These are phyloP conservation scores for Cephalophus harveyi DNA, from an alignment of 2,113 vertebrate genomes.

Conservation along the genomic window DNA sequence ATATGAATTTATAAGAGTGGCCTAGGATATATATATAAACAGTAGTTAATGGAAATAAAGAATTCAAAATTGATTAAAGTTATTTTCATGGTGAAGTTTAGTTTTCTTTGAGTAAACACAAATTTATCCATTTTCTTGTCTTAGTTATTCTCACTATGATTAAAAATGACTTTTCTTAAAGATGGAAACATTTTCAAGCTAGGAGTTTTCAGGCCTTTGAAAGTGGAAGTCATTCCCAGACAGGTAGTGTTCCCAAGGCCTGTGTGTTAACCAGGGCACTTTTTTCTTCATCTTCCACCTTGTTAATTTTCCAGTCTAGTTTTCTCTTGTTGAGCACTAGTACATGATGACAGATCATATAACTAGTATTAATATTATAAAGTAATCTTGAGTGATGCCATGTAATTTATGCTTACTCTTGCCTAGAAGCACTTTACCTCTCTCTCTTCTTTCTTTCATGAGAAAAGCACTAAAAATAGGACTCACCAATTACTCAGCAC, in stretches of 20 bases:
- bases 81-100: neutral
- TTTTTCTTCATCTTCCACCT: conserved; percentile 27
- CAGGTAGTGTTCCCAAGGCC: neutral
- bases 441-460: neutral
- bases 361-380: conserved; percentile 34
- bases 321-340: conserved; percentile 38
- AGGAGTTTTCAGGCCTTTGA: neutral
- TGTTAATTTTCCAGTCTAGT: conserved; percentile 44
- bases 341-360: conserved; percentile 45
- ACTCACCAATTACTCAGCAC: neutral
- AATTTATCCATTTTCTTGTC: neutral
- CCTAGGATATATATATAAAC: neutral
- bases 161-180: neutral
- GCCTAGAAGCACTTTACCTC: conserved; percentile 42
- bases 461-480: conserved; percentile 24
- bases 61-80: neutral
- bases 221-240: neutral
- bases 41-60: neutral
- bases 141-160: neutral
- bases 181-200: neutral
- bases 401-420: conserved; percentile 57
- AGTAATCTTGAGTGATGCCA: conserved; percentile 55
- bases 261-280: neutral
- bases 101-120: neutral
- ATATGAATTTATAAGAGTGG: neutral